These are phyloP conservation scores for Portevinia maculata DNA, from an alignment of 2,888 invertebrate genomes.

Conservation along the genomic window DNA sequence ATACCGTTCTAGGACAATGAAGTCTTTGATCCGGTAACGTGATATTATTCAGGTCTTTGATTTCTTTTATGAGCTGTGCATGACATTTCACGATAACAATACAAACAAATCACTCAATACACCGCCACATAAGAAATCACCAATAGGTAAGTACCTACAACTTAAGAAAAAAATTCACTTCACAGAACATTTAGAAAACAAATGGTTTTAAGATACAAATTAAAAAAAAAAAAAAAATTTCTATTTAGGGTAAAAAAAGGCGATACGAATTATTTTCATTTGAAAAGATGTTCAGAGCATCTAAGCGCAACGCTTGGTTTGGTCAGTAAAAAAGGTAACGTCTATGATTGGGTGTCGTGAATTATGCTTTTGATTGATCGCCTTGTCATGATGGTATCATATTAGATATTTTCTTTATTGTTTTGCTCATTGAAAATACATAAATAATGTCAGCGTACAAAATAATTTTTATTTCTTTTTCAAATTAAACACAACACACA, in stretches of 20 bases:
- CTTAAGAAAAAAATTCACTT: conserved; percentile 5
- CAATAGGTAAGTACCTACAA: neutral
- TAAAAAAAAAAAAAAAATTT: conserved; percentile 2
- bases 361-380: no score
- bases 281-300: no score
- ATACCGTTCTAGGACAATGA: conserved; percentile 47
- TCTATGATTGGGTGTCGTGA: conserved; percentile 9
- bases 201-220: conserved; percentile 25
- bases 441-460: no score
- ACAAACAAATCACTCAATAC: conserved; percentile 38
- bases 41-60: conserved; percentile 51
- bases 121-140: conserved; percentile 9
- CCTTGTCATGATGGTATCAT: no score
- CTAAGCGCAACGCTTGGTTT: neutral
- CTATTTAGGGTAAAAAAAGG: conserved; percentile 10
- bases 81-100: conserved; percentile 57
- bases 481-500: no score
- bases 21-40: conserved; percentile 61
- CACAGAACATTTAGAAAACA: conserved; percentile 7
- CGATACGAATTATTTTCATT: conserved; percentile 11
- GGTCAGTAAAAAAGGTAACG: conserved; percentile 7
- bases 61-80: conserved; percentile 57
- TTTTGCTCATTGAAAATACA: no score
- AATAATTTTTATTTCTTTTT: no score
- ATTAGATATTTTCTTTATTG: no score